phyloP scores from a whole-genome alignment of 2,888 invertebrate genomes.

The Anodontia alba region DNA sequence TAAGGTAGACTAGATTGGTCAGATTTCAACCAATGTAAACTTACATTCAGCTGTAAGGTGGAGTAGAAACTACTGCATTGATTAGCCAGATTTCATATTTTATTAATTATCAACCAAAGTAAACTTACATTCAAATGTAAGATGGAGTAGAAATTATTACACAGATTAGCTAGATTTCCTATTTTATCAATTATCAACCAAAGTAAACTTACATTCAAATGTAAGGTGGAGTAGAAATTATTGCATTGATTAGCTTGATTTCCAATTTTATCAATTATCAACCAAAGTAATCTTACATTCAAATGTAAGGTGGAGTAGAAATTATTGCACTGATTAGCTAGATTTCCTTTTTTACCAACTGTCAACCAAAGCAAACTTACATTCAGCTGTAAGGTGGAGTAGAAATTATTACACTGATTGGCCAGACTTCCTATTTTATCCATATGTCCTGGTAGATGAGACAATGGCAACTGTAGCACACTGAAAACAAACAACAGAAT shows the following conservation, averaged over 20 bases:
- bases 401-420: slow-evolving; percentile 59
- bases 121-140: slow-evolving; percentile 50
- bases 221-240: slow-evolving; percentile 47
- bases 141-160: slow-evolving; percentile 56
- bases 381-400: slow-evolving; percentile 41
- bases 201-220: slow-evolving; percentile 46
- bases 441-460: slow-evolving; percentile 42
- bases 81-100: slow-evolving; percentile 45
- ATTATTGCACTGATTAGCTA: slow-evolving; percentile 55
- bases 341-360: slow-evolving; percentile 41
- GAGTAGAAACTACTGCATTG: slow-evolving; percentile 57
- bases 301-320: slow-evolving; percentile 49
- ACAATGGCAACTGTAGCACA: slow-evolving; percentile 44
- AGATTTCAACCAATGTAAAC: slow-evolving; percentile 29
- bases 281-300: slow-evolving; percentile 43
- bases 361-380: slow-evolving; percentile 41
- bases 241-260: slow-evolving; percentile 54
- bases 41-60: slow-evolving; percentile 50
- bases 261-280: slow-evolving; percentile 46
- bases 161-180: slow-evolving; percentile 43
- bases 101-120: slow-evolving; percentile 22
- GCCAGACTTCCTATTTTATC: slow-evolving; percentile 46
- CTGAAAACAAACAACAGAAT: slow-evolving; percentile 42
- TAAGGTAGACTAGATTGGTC: slow-evolving; percentile 37
- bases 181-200: slow-evolving; percentile 49